Conservation (phyloP, 1,140 invertebrate genomes). For the Pseudomyrmex gracilis region DNA sequence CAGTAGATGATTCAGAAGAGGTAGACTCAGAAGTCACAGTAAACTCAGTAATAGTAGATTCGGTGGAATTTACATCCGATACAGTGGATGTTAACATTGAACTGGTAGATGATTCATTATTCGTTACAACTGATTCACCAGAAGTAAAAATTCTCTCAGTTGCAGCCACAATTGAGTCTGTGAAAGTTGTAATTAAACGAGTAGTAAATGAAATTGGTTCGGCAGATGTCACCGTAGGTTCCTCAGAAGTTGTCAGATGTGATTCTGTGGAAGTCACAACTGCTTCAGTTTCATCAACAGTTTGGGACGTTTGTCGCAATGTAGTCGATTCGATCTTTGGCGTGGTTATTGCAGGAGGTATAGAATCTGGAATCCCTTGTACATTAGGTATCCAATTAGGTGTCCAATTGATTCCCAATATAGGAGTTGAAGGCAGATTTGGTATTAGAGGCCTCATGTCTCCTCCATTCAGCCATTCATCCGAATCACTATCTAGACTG, state of each 20-base stretch:
- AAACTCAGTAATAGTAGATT: not conserved
- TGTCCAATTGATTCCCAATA: constrained; percentile 14
- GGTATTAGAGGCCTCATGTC: not conserved
- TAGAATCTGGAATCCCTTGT: not conserved
- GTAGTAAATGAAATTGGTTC: not conserved
- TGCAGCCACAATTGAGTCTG: not conserved
- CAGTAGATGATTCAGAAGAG: constrained; percentile 5
- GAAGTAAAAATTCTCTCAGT: not conserved
- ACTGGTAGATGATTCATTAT: not conserved
- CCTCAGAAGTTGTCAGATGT: not conserved
- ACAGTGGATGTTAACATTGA: not conserved
- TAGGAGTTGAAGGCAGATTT: not conserved
- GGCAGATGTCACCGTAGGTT: not conserved
- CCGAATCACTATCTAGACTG: constrained; percentile 3
- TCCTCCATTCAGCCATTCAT: constrained; percentile 47
- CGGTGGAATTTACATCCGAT: not conserved
- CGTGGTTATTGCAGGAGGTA: not conserved
- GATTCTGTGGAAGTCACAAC: not conserved
- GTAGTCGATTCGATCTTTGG: constrained; percentile 6
- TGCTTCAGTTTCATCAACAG: constrained; percentile 15
- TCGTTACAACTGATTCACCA: not conserved
- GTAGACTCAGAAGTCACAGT: not conserved
- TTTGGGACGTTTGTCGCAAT: not conserved
- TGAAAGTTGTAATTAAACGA: not conserved
- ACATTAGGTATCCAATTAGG: not conserved